These are phyloP conservation scores for Prionailurus bengalensis DNA, from an alignment of 2,113 vertebrate species.

Conservation along the genomic window DNA sequence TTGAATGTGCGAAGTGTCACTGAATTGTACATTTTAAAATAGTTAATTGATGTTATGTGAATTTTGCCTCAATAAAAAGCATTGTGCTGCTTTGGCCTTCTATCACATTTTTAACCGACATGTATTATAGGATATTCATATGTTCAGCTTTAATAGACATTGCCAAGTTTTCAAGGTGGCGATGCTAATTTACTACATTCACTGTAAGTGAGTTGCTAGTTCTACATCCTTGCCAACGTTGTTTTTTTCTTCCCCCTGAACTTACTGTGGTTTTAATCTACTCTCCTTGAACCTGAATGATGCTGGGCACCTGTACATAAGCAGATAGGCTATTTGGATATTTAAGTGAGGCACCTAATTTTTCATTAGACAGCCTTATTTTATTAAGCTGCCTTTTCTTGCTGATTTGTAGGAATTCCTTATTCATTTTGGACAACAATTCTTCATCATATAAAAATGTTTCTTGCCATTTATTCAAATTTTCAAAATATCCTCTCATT, in stretches of 20 bases:
- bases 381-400: neutral
- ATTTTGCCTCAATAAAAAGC: neutral
- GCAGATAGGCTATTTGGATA: neutral
- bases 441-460: neutral
- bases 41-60: neutral
- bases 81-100: neutral
- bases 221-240: neutral
- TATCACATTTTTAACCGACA: neutral
- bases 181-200: too few relatives aligned
- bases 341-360: neutral
- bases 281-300: neutral
- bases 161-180: neutral
- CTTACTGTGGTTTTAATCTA: neutral
- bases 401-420: neutral
- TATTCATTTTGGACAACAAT: neutral
- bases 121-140: neutral
- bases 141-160: neutral
- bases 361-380: neutral
- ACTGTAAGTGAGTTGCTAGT: neutral
- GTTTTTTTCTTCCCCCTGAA: neutral
- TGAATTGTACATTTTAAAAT: neutral
- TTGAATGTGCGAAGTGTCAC: neutral
- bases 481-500: neutral
- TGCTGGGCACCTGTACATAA: neutral
- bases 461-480: neutral